Percentiles rank a stretch among this genome's conserved stretches.
Evolutionary conservation across 2,797 vertebrate genomes (phyloP).

Genomic region (Pangasius macronema): DNA sequence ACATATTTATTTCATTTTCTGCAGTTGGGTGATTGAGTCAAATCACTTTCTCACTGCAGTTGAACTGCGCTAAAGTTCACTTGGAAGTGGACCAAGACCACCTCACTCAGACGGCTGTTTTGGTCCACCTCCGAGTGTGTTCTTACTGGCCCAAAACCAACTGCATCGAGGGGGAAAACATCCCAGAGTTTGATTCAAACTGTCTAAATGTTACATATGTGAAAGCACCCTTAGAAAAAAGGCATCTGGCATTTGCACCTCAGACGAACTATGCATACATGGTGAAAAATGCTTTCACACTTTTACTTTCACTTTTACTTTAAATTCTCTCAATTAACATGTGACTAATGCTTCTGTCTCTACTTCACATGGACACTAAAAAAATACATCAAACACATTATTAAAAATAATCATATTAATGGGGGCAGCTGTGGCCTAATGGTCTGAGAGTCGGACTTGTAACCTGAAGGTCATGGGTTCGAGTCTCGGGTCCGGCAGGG

Average conservation of each 20-base stretch:
- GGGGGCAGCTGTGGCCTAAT: too few species aligned
- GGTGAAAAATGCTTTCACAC: neutral
- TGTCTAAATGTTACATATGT: neutral
- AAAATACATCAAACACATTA: neutral
- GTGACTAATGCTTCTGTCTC: neutral
- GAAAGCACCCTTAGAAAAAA: neutral
- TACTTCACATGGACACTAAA: neutral
- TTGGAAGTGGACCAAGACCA: conserved; percentile 15
- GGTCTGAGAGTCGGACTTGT: too few species aligned
- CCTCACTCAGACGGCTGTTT: neutral
- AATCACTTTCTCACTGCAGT: neutral
- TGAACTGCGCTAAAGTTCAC: neutral
- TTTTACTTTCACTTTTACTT: neutral
- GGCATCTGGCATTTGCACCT: neutral
- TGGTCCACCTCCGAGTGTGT: neutral
- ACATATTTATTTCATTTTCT: neutral
- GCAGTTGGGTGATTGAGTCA: neutral
- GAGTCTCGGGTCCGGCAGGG: too few species aligned
- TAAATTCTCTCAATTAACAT: neutral
- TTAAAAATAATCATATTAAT: too few species aligned
- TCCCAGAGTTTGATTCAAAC: neutral
- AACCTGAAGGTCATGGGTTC: too few species aligned
- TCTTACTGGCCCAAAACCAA: neutral
- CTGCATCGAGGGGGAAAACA: neutral
- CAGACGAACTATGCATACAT: neutral